Evolutionary conservation across 2,113 vertebrate genomes (phyloP).

Genomic region (Podocnemis expansa): DNA sequence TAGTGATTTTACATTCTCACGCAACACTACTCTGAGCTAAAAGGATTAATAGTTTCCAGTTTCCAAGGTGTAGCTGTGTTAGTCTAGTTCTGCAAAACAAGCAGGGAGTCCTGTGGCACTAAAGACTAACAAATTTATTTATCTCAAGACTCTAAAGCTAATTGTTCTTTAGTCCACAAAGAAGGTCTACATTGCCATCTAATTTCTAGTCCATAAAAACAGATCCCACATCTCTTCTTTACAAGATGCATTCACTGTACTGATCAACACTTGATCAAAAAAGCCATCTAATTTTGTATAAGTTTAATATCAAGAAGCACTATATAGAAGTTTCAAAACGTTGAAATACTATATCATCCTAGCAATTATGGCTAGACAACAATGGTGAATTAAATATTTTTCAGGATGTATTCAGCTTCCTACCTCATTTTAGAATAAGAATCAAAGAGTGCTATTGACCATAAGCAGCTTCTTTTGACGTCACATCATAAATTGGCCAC

Average conservation of each 20-base stretch:
- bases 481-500: not conserved
- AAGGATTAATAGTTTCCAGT: not conserved
- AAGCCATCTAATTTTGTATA: not conserved
- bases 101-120: too few species aligned
- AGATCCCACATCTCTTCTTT: not conserved
- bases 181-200: not conserved
- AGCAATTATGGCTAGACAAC: not conserved
- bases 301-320: fast-evolving
- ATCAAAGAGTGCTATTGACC: not conserved
- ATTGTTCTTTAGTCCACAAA: not conserved
- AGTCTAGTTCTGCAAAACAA: too few species aligned
- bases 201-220: not conserved
- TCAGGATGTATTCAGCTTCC: not conserved
- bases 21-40: not conserved
- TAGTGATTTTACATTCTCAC: not conserved
- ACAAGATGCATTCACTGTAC: not conserved
- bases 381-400: not conserved
- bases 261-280: not conserved
- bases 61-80: too few species aligned
- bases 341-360: not conserved
- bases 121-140: too few species aligned
- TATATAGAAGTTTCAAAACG: not conserved
- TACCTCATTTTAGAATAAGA: not conserved
- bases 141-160: not conserved
- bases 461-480: not conserved